These are phyloP conservation scores for Chloroclysta siterata DNA, from an alignment of 2,888 invertebrate genomes.

Conservation along the genomic window DNA sequence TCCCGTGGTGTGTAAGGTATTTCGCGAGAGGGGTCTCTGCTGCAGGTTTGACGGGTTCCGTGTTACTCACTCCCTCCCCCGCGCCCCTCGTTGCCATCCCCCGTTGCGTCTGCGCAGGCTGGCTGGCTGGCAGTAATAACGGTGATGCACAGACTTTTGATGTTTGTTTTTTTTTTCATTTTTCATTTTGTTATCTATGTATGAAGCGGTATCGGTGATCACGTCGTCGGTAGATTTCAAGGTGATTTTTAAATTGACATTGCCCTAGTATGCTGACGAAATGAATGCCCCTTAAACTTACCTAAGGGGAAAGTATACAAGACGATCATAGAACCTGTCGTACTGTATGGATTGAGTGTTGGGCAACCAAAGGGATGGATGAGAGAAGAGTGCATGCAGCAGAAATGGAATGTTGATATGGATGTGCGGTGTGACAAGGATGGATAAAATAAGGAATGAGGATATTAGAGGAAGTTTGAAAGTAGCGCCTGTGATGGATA, in stretches of 20 bases:
- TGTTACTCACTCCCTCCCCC: slow-evolving; percentile 69
- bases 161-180: slow-evolving; percentile 15
- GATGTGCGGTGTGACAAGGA: too few relatives aligned
- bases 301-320: too few relatives aligned
- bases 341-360: too few relatives aligned
- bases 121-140: slow-evolving; percentile 57
- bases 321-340: too few relatives aligned
- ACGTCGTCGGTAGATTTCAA: slow-evolving; percentile 4
- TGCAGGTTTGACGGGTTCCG: slow-evolving; percentile 82
- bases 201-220: not conserved
- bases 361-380: too few relatives aligned
- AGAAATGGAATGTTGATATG: too few relatives aligned
- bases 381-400: too few relatives aligned
- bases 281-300: too few relatives aligned
- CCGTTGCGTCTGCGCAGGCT: slow-evolving; percentile 59
- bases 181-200: slow-evolving; percentile 4
- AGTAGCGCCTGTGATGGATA: too few relatives aligned
- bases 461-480: too few relatives aligned
- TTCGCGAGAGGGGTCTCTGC: slow-evolving; percentile 72
- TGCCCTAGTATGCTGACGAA: too few relatives aligned
- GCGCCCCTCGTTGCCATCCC: slow-evolving; percentile 46
- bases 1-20: slow-evolving; percentile 53
- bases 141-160: slow-evolving; percentile 46
- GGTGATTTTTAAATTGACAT: not conserved
- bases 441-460: too few relatives aligned